Conservation (phyloP, 2,888 invertebrate species). For the Aspidiotus destructor region DNA sequence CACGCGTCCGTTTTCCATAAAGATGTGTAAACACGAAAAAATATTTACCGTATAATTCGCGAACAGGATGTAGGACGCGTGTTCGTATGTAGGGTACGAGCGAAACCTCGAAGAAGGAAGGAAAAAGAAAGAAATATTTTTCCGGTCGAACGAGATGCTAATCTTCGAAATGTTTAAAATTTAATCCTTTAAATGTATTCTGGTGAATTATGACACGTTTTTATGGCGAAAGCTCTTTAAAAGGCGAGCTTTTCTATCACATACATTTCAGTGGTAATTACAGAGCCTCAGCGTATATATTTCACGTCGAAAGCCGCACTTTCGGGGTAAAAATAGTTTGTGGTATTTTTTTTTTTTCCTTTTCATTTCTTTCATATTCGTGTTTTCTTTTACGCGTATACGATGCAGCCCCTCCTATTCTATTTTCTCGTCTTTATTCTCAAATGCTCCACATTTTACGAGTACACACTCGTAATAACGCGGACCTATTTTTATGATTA, state of each 20-base stretch:
- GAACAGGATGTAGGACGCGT: neutral
- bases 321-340: neutral
- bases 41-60: slow-evolving; percentile 9
- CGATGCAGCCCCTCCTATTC: neutral
- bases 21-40: slow-evolving; percentile 9
- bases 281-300: slow-evolving; percentile 2
- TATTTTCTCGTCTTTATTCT: too few relatives aligned
- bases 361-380: neutral
- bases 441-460: too few relatives aligned
- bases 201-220: neutral
- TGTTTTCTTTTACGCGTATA: neutral
- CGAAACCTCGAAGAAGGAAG: too few relatives aligned
- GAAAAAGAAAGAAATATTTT: neutral
- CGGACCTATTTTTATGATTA: too few relatives aligned
- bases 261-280: neutral
- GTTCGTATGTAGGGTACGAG: too few relatives aligned
- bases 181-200: neutral
- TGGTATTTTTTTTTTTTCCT: neutral
- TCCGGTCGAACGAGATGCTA: neutral
- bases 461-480: too few relatives aligned
- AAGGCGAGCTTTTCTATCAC: neutral
- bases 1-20: neutral
- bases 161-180: slow-evolving; percentile 2
- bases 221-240: neutral
- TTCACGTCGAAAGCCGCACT: neutral